Base-by-base conservation (phyloP, 2,888 invertebrate species). In the Ashinkailepas kermadecensis region DNA sequence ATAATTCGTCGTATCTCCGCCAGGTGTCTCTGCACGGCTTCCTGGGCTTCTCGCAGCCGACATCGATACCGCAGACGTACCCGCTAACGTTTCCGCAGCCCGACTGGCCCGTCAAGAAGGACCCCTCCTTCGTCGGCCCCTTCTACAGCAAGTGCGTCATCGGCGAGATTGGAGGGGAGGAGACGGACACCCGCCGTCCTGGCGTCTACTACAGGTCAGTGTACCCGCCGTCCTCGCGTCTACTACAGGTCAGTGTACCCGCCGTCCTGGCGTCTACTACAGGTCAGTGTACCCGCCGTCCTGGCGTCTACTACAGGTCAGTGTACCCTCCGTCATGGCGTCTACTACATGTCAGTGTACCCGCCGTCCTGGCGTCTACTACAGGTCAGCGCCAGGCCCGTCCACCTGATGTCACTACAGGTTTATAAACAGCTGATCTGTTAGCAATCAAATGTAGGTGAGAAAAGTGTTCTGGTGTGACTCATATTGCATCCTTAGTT, bases 111-210 rank as follows among this genome's bases (percentile, higher is more conserved):
- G 89, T 89, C 83, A 90, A 92, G 84, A 93, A 94, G 85, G 97
- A 97, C 88, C 97, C 96, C 0, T 92, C 95, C 0, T 96, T 97
- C 87, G 96, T 97, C 84, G 97, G 96, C 0, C 95, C 96, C 83
- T 97, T 95, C 89, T 95, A 93, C 88, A 95, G 95, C 87, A 95
- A 94, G 87, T 95, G 95, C 86, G 92, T 94, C 81, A 92, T 95
- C 79, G 95, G 95, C 21, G 90, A 85, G 81, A 82, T 86, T n/a
- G 86, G 86, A 11, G 85, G 85, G 23, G 95, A 96, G 85, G 88
- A 91, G 6, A 94, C 95, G 87, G 91, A 91, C 56, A 81, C 82
- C 85, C 91, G 94, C 83, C 89, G 89, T 81, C 93, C 95, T 0
- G 96, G 96, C 8, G 86, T 88, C 59, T 96, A 95, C 88, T 95